Conservation (phyloP, 1,140 invertebrate species). For the Drosophila baimaii region DNA sequence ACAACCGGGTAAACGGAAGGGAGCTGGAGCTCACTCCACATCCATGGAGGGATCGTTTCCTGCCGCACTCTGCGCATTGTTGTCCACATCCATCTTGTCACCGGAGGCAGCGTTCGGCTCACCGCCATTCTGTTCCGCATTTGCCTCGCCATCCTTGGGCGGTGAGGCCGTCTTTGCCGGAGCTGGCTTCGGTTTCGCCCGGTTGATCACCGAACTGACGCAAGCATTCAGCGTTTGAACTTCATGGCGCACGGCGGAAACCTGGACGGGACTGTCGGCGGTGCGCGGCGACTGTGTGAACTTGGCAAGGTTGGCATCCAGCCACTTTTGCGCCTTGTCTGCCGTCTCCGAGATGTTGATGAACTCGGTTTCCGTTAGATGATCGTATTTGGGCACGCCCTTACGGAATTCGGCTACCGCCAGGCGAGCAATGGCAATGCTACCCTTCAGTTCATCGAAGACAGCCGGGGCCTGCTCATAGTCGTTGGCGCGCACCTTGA, state of each 20-base stretch:
- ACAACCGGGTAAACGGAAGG: slow-evolving; percentile 21
- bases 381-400: slow-evolving; percentile 92
- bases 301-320: slow-evolving; percentile 88
- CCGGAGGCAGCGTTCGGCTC: slow-evolving; percentile 46
- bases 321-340: slow-evolving; percentile 88
- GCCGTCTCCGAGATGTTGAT: slow-evolving; percentile 88
- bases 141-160: slow-evolving; percentile 65
- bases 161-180: slow-evolving; percentile 63
- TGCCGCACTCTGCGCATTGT: slow-evolving; percentile 52
- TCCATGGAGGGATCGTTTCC: slow-evolving; percentile 58
- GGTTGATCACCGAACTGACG: slow-evolving; percentile 83
- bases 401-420: slow-evolving; percentile 87
- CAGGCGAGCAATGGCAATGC: slow-evolving; percentile 91
- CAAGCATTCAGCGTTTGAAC: slow-evolving; percentile 85
- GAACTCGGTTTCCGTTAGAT: slow-evolving; percentile 92
- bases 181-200: slow-evolving; percentile 84
- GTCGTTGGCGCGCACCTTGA: slow-evolving; percentile 92
- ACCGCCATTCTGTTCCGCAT: slow-evolving; percentile 77
- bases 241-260: slow-evolving; percentile 90
- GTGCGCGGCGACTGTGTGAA: slow-evolving; percentile 87
- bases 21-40: slow-evolving; percentile 54
- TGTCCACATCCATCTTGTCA: slow-evolving; percentile 73
- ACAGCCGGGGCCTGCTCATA: slow-evolving; percentile 90
- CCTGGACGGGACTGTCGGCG: slow-evolving; percentile 89
- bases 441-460: slow-evolving; percentile 90